Conservation (phyloP, 2,888 invertebrate species). For the Apodemia hepburni region DNA sequence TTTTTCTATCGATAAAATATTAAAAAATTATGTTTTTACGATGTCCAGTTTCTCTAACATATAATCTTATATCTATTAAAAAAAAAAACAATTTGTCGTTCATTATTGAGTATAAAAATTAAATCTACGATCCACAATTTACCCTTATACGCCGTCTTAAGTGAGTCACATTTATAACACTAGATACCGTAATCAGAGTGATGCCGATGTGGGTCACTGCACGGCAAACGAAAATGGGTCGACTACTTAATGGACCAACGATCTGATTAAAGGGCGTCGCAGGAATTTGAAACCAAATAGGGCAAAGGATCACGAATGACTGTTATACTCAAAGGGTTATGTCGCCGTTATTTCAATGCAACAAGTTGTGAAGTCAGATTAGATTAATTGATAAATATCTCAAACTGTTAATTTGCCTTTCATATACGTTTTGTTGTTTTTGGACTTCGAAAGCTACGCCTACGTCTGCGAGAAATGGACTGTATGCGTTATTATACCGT, state of each 20-base stretch:
- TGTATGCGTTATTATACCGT: background rate
- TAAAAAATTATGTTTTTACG: no score
- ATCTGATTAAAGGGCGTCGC: constrained; percentile 40
- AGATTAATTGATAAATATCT: background rate
- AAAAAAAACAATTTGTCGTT: no score
- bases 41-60: no score
- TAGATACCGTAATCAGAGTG: no score
- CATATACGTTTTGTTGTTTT: background rate
- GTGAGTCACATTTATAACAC: no score
- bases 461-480: background rate
- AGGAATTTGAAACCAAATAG: background rate
- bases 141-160: no score
- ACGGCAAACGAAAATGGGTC: background rate
- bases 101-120: no score
- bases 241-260: constrained; percentile 30
- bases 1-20: no score
- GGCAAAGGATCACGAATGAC: background rate
- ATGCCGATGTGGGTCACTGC: background rate
- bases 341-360: background rate
- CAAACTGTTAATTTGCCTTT: background rate
- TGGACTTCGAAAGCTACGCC: background rate
- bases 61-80: no score
- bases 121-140: no score
- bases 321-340: background rate
- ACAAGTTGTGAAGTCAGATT: background rate